Evolutionary conservation across 92 coral and sea anemone species (phyloP).

Genomic region (Bergia sp.): DNA sequence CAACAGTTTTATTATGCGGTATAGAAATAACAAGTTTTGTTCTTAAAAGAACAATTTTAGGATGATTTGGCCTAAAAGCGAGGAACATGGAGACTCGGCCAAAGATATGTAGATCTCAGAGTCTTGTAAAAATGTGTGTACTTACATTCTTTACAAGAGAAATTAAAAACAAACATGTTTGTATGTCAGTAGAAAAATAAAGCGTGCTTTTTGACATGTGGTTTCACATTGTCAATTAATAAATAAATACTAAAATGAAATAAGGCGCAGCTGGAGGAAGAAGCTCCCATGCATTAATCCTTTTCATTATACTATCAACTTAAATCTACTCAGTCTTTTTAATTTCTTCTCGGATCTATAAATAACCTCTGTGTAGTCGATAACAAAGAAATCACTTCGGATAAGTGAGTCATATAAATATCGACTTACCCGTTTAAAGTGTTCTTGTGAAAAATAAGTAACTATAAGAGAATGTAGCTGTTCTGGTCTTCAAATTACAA

Average conservation of each 20-base stretch:
- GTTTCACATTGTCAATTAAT: background rate
- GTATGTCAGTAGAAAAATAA: background rate
- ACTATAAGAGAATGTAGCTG: background rate
- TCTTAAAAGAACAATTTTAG: no score
- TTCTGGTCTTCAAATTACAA: background rate
- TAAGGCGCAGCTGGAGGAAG: background rate
- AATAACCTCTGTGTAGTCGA: background rate
- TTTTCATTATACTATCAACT: background rate
- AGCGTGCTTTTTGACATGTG: background rate
- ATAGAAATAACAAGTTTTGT: no score
- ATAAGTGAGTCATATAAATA: background rate
- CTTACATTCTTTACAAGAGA: no score
- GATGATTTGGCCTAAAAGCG: no score
- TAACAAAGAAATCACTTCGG: constrained; percentile 20
- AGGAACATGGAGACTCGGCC: no score
- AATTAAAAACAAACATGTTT: no score
- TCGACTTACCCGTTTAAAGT: constrained; percentile 4
- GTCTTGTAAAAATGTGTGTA: no score
- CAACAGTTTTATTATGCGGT: no score
- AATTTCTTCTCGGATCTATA: background rate
- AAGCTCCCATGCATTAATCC: background rate
- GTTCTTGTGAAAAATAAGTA: background rate
- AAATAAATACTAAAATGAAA: background rate
- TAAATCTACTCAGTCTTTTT: background rate
- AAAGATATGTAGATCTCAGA: no score